Base-by-base conservation (phyloP, 2,888 invertebrate species). In the Ichneumon xanthorius region DNA sequence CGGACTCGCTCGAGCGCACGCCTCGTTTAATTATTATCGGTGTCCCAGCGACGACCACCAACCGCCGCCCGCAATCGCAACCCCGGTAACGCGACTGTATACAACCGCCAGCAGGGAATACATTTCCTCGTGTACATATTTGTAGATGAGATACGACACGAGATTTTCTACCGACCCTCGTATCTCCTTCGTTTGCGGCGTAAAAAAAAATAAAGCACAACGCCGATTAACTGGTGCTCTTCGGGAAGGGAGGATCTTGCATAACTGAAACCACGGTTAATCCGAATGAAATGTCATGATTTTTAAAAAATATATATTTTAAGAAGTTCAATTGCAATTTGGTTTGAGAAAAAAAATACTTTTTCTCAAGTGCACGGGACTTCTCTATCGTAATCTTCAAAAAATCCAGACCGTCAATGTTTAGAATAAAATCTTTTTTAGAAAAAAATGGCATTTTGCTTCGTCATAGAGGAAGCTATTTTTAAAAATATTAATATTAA, bases 1-100 rank as follows among this genome's bases (percentile, higher is more conserved):
- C 55, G 37, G 48, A 78, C 67, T 68, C 67, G 48, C 61, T 40
- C 55, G 67, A 53, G 65, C 45, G 77, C 71, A 65, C 65, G 53
- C 65, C 71, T 55, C 71, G 82, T 78, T 82, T 72, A 82, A 78
- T 82, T 82, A 82, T 78, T 68, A 78, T 78, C 72, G 33, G 48
- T 26, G 33, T 63, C 30, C 63, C 63, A 63, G 30, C 63, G 63
- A 63, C 63, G 33, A 63, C 30, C 63, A 63, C 30, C 63, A 33
- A 63, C 33, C 63, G 14, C 63, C 14, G 33, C 16, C 72, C 72
- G 73, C 58, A 68, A 58, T 37, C 48, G 67, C 50, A n/a, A 72
- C 50, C 11, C 26, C 37, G 26, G 19, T 19, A 19, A 73, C 26
- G 19, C 71, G 45, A 71, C 33, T 63, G 53, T 67, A 22, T 16